Percentiles rank a stretch among this genome's conserved stretches.
These are phyloP conservation scores for Terrapene triunguis DNA, from an alignment of 2,113 vertebrate genomes.

Conservation along the genomic window DNA sequence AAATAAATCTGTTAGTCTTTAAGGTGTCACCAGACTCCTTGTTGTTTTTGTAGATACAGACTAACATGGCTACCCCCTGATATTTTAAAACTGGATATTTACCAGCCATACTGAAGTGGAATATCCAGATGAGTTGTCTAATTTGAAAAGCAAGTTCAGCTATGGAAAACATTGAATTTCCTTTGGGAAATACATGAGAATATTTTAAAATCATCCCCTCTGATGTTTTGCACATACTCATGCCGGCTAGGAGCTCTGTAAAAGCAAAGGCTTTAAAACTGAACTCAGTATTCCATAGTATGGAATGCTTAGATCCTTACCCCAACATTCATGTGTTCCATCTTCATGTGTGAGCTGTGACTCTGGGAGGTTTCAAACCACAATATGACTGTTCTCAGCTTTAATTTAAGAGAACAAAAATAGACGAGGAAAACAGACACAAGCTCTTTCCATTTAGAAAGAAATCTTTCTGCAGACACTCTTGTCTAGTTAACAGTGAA, in stretches of 20 bases:
- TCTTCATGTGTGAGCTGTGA: background rate
- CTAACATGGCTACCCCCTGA: too few species aligned
- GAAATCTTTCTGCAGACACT: background rate
- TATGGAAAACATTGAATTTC: constrained; percentile 54
- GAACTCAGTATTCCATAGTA: background rate
- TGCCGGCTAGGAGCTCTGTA: background rate
- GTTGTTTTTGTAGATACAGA: too few species aligned
- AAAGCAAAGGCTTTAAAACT: background rate
- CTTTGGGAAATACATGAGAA: constrained; percentile 46
- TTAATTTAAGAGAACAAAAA: background rate
- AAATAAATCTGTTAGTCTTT: too few species aligned
- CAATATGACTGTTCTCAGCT: background rate
- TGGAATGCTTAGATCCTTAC: background rate
- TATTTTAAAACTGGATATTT: background rate
- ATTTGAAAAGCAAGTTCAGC: constrained; percentile 50
- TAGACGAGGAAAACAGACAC: background rate
- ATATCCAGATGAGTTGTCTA: constrained; percentile 25
- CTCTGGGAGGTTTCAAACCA: background rate
- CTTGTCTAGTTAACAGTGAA: background rate
- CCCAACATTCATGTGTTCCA: background rate
- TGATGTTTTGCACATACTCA: constrained; percentile 4
- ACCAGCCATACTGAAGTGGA: background rate
- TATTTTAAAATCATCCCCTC: background rate
- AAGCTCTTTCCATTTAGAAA: background rate
- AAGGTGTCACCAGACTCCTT: too few species aligned